Conservation (phyloP, 2,888 invertebrate genomes). For the Orgyia antiqua region DNA sequence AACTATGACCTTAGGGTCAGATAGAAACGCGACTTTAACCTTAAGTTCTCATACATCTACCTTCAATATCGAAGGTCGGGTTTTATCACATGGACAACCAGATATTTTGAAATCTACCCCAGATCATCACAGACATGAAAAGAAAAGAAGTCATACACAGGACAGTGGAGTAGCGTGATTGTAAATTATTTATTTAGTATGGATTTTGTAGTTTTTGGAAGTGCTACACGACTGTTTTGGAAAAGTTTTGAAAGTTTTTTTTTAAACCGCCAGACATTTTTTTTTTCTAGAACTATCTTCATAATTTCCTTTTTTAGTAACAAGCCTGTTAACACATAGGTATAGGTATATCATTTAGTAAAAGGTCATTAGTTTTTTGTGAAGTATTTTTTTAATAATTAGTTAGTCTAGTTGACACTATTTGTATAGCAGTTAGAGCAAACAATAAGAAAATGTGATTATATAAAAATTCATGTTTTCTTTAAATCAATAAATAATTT, state of each 20-base stretch:
- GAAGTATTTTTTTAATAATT: too few relatives aligned
- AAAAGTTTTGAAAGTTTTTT: not conserved
- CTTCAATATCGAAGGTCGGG: slow-evolving; percentile 42
- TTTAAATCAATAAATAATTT: too few relatives aligned
- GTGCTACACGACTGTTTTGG: slow-evolving; percentile 13
- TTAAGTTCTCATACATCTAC: slow-evolving; percentile 61
- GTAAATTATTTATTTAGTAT: slow-evolving; percentile 9
- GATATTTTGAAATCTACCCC: slow-evolving; percentile 92
- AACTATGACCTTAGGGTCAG: slow-evolving; percentile 61
- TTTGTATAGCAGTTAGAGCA: too few relatives aligned
- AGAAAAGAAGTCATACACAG: slow-evolving; percentile 59
- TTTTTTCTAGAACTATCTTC: too few relatives aligned
- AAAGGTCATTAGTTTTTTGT: too few relatives aligned
- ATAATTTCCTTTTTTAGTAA: too few relatives aligned
- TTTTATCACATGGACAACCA: slow-evolving; percentile 81
- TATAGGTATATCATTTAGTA: too few relatives aligned
- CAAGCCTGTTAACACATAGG: too few relatives aligned
- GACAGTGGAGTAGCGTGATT: slow-evolving; percentile 69
- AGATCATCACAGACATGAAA: slow-evolving; percentile 81
- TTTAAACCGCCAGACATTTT: too few relatives aligned
- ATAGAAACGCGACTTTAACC: slow-evolving; percentile 56
- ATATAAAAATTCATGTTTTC: too few relatives aligned
- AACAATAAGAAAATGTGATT: too few relatives aligned
- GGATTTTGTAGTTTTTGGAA: slow-evolving; percentile 13
- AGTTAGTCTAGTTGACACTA: too few relatives aligned